A percentile compares a stretch with the other conserved stretches of the same genome.
Conservation (phyloP, 1,140 invertebrate genomes). For the Megathymus violae region DNA sequence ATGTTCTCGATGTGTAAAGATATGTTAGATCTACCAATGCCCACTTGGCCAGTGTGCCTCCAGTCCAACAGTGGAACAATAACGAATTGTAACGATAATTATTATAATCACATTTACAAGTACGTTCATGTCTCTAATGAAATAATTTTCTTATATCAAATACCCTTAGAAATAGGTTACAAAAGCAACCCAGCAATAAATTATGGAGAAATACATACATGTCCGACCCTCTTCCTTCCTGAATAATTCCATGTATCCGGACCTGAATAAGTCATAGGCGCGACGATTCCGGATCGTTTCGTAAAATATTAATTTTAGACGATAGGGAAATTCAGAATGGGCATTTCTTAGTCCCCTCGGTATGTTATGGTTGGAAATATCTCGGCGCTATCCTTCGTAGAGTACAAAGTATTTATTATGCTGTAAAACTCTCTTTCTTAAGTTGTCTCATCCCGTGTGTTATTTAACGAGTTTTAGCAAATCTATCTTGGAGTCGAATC, state of each 20-base stretch:
- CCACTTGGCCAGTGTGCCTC: too few species aligned
- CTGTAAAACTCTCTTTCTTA: too few species aligned
- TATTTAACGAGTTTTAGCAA: too few species aligned
- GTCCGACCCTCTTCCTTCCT: conserved; percentile 66
- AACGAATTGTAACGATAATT: too few species aligned
- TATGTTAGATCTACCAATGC: too few species aligned
- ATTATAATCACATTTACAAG: too few species aligned
- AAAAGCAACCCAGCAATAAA: conserved; percentile 58
- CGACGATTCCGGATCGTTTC: conserved; percentile 52
- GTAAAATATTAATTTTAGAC: conserved; percentile 62
- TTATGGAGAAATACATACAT: conserved; percentile 58
- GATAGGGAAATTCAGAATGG: conserved; percentile 44
- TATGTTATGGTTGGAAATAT: conserved; percentile 11
- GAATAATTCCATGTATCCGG: conserved; percentile 73
- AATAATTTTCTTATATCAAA: conserved; percentile 33
- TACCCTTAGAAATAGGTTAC: conserved; percentile 42
- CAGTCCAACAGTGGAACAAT: too few species aligned
- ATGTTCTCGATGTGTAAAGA: too few species aligned
- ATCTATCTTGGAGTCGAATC: too few species aligned
- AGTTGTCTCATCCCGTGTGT: too few species aligned
- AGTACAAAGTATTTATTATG: conserved; percentile 18
- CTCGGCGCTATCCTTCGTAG: background rate
- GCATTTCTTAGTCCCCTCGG: conserved; percentile 21
- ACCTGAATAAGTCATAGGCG: conserved; percentile 68
- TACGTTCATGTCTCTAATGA: too few species aligned